Percentiles rank a stretch among this genome's conserved stretches.
Evolutionary conservation across 2,797 vertebrate species (phyloP).

Genomic region (Mormyrus hasselquistii): DNA sequence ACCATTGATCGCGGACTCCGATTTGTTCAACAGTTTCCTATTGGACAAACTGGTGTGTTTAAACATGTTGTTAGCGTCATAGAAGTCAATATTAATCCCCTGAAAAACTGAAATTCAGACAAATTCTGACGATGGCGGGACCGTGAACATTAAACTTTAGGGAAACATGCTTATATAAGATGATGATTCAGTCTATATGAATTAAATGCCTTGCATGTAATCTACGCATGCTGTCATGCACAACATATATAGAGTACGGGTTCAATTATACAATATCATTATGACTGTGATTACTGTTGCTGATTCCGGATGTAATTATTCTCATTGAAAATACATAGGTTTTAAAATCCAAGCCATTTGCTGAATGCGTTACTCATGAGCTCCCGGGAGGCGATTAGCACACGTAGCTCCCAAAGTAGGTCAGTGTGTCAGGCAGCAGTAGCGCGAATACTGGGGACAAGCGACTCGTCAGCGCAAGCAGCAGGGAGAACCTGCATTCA

Average conservation of each 20-base stretch:
- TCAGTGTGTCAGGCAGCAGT: slow-evolving; percentile 48
- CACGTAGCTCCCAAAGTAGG: slow-evolving; percentile 42
- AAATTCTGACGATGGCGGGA: background rate
- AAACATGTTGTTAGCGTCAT: background rate
- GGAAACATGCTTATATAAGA: background rate
- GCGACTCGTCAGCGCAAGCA: background rate
- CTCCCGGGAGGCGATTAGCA: background rate
- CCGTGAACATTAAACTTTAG: background rate
- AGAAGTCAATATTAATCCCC: background rate
- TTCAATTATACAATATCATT: background rate
- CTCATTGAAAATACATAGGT: background rate
- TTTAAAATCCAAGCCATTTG: background rate
- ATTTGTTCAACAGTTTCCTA: background rate
- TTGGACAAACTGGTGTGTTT: background rate
- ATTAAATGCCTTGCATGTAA: background rate
- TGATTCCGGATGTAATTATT: background rate
- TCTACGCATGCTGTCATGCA: background rate
- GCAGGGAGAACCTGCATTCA: background rate
- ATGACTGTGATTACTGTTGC: background rate
- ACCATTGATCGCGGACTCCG: background rate
- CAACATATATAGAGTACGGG: background rate
- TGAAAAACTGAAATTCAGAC: background rate
- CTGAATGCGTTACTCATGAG: background rate
- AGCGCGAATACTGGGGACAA: background rate
- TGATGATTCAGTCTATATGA: background rate